phyloP scores from a whole-genome alignment of 37 sponge, comb jelly and placozoan genomes.

The Petrosia ficiformis region DNA sequence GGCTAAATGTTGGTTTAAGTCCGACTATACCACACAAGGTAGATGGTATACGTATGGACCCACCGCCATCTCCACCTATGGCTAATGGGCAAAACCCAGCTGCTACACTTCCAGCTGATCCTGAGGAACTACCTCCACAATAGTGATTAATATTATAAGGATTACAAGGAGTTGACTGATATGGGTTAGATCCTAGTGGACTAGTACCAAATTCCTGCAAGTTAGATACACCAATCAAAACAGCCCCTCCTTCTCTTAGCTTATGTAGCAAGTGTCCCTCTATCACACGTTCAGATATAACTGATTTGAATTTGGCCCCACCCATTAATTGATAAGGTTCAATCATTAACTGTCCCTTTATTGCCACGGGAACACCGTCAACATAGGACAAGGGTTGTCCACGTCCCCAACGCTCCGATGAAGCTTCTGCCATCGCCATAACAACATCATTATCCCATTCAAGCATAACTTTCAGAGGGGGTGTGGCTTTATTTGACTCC shows the following conservation, averaged over 20 bases:
- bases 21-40: constrained; percentile 88
- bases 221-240: constrained; percentile 87
- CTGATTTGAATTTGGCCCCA: constrained; percentile 44
- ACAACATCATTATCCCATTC: constrained; percentile 43
- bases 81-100: constrained; percentile 85
- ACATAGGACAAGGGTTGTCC: constrained; percentile 69
- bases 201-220: constrained; percentile 93
- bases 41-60: constrained; percentile 87
- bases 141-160: constrained; percentile 77
- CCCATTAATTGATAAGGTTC: constrained; percentile 44
- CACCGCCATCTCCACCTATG: constrained; percentile 91
- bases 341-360: constrained; percentile 79
- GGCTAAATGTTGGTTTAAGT: constrained; percentile 80
- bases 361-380: constrained; percentile 87
- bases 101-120: constrained; percentile 84
- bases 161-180: constrained; percentile 78
- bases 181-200: constrained; percentile 83
- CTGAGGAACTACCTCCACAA: constrained; percentile 89
- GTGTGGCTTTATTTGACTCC: constrained; percentile 30
- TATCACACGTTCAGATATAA: constrained; percentile 8
- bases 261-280: constrained; percentile 53
- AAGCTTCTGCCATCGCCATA: constrained; percentile 68
- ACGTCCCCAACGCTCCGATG: constrained; percentile 74
- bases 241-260: constrained; percentile 75
- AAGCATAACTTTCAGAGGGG: constrained; percentile 74